A percentile compares a stretch with the other conserved stretches of the same genome.
phyloP scores from a whole-genome alignment of 2,113 vertebrate genomes.

The Collichthys lucidus region DNA sequence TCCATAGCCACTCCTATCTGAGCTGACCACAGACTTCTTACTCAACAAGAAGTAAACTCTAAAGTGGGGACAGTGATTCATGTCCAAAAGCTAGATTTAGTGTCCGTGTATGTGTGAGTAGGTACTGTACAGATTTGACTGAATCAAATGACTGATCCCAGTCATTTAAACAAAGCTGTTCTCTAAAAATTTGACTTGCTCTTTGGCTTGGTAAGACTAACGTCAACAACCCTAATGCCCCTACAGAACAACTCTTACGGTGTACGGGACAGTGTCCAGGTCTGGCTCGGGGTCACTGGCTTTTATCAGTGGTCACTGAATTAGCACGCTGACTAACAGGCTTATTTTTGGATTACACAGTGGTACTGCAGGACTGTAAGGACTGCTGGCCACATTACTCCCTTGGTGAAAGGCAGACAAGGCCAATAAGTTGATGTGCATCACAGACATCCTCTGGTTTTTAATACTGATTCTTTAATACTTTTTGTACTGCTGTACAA shows the following conservation, averaged over 20 bases:
- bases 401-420: not conserved
- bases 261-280: not conserved
- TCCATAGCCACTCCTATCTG: not conserved
- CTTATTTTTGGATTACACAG: slow-evolving; percentile 60
- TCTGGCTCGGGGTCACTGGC: not conserved
- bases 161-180: not conserved
- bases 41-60: not conserved
- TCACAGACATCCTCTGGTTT: not conserved
- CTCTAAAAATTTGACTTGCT: not conserved
- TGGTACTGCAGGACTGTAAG: not conserved
- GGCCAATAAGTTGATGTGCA: too few species aligned
- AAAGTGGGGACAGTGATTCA: not conserved
- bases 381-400: not conserved
- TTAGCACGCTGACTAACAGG: slow-evolving; percentile 48
- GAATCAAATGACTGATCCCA: not conserved
- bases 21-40: not conserved
- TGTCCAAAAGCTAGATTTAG: not conserved
- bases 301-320: slow-evolving; percentile 42
- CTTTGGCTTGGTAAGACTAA: not conserved
- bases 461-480: too few species aligned
- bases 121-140: not conserved
- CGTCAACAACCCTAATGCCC: not conserved
- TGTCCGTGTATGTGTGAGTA: not conserved
- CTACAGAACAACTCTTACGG: not conserved
- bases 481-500: not conserved